Evolutionary conservation across 2,797 vertebrate species (phyloP).

Genomic region (Hybognathus amarus): DNA sequence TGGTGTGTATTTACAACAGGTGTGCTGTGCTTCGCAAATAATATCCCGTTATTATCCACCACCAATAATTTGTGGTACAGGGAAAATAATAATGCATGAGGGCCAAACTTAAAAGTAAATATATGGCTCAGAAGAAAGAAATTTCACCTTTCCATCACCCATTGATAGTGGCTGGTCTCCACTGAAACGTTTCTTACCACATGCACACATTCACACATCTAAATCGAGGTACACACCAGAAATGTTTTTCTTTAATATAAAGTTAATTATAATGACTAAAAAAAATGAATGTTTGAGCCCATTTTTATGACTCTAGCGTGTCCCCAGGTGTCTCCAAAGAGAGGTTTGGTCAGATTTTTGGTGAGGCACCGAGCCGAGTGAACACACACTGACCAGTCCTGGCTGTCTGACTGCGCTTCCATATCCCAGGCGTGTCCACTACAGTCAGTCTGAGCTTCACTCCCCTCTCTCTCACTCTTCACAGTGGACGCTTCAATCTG

Average conservation of each 20-base stretch:
- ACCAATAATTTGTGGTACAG: neutral
- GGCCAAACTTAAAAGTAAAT: neutral
- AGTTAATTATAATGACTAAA: neutral
- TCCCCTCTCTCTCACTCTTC: constrained; percentile 94
- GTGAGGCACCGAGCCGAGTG: too few species aligned
- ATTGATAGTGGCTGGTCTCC: neutral
- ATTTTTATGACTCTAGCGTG: neutral
- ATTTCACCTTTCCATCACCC: neutral
- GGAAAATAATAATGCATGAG: neutral
- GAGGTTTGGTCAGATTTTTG: neutral
- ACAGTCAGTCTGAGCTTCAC: constrained; percentile 95
- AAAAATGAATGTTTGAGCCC: too few species aligned
- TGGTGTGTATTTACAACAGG: neutral
- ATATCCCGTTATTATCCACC: neutral
- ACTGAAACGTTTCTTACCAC: neutral
- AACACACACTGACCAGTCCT: constrained; percentile 78
- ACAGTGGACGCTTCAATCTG: constrained; percentile 97
- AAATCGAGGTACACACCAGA: neutral
- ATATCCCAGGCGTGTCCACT: constrained; percentile 94
- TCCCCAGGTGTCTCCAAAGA: neutral
- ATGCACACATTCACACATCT: neutral
- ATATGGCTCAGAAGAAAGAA: too few species aligned
- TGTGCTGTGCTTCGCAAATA: neutral
- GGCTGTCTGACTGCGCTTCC: constrained; percentile 96
- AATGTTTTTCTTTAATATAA: neutral